Percentiles rank a stretch among this genome's conserved stretches.
Evolutionary conservation across 2,888 invertebrate species (phyloP).

Genomic region (Thelaira solivaga): DNA sequence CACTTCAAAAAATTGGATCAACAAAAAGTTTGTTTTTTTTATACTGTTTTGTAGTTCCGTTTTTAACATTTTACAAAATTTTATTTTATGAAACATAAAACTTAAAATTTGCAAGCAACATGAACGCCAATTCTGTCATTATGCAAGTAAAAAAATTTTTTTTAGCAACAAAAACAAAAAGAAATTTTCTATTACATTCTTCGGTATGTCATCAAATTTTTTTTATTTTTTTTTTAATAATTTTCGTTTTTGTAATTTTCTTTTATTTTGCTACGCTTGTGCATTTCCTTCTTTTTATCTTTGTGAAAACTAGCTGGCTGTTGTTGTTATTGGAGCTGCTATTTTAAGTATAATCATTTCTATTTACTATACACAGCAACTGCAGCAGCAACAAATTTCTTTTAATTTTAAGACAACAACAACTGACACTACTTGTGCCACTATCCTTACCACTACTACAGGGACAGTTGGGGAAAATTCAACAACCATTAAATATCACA

Average conservation of each 20-base stretch:
- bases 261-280: constrained; percentile 2
- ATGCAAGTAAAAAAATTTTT: constrained; percentile 3
- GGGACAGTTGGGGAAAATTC: constrained; percentile 53
- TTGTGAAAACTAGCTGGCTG: background rate
- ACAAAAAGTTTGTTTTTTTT: too few relatives aligned
- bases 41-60: too few relatives aligned
- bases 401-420: background rate
- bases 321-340: constrained; percentile 3
- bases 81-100: constrained; percentile 3
- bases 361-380: too few relatives aligned
- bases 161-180: background rate
- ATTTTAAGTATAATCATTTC: constrained; percentile 32
- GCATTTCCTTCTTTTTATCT: too few relatives aligned
- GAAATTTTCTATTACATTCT: background rate
- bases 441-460: constrained; percentile 8
- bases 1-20: too few relatives aligned
- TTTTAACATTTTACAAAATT: too few relatives aligned
- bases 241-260: constrained; percentile 9
- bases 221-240: too few relatives aligned
- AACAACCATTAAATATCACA: constrained; percentile 58
- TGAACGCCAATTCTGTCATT: constrained; percentile 13
- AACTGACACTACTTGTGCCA: background rate
- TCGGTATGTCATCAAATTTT: background rate
- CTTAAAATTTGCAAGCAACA: constrained; percentile 9
- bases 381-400: background rate